These are phyloP conservation scores for Momotus momota DNA, from an alignment of 2,797 vertebrate genomes.

Conservation along the genomic window DNA sequence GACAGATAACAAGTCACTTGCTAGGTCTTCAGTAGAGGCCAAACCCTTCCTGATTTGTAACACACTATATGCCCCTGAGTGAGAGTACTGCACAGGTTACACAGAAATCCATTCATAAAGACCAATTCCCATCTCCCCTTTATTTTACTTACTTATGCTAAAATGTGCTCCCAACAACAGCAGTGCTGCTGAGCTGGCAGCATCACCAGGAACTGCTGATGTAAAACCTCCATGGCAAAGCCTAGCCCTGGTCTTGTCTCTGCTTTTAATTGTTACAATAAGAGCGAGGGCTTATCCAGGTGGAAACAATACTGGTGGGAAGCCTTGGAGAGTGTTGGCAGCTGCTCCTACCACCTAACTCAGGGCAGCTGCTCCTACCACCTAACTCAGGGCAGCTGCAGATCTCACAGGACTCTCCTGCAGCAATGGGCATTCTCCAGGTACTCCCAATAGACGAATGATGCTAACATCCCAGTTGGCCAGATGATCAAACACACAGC, in stretches of 20 bases:
- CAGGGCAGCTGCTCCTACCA: background rate
- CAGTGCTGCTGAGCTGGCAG: fast-evolving
- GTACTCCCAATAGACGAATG: background rate
- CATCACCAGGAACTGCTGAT: fast-evolving
- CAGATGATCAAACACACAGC: background rate
- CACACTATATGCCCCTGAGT: fast-evolving
- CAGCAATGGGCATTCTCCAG: background rate
- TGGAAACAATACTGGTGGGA: background rate
- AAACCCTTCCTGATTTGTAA: fast-evolving
- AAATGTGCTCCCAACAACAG: fast-evolving
- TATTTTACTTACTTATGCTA: background rate
- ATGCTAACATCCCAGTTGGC: no score
- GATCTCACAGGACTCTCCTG: background rate
- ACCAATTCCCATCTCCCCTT: fast-evolving
- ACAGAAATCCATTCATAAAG: no score
- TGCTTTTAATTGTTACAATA: background rate
- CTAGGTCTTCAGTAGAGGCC: no score
- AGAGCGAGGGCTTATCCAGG: background rate
- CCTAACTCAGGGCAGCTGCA: background rate
- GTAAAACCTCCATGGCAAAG: fast-evolving
- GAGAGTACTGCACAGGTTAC: background rate
- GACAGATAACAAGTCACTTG: background rate
- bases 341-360: background rate
- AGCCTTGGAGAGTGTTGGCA: background rate
- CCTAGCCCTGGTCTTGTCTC: fast-evolving